Conservation (phyloP, 1,140 invertebrate species). For the Aphaenogaster ashmeadi region DNA sequence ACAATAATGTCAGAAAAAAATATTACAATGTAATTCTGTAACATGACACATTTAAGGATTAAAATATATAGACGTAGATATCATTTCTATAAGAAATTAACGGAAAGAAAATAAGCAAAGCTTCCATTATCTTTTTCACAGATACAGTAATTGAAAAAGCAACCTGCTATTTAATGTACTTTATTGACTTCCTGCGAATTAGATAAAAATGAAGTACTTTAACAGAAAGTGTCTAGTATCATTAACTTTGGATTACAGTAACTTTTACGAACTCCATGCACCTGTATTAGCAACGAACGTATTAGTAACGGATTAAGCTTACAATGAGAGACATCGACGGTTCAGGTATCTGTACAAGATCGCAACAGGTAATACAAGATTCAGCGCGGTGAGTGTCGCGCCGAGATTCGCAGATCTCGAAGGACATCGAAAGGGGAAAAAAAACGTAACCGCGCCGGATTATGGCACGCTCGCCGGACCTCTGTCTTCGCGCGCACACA, state of each 20-base stretch:
- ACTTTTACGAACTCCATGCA: background rate
- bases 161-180: background rate
- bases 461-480: constrained; percentile 27
- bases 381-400: constrained; percentile 65
- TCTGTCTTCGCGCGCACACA: background rate
- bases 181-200: background rate
- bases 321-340: constrained; percentile 42
- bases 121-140: too few relatives aligned
- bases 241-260: constrained; percentile 1
- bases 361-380: constrained; percentile 70
- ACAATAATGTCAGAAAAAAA: too few relatives aligned
- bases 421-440: constrained; percentile 49
- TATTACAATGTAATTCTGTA: too few relatives aligned
- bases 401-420: constrained; percentile 56
- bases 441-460: constrained; percentile 40
- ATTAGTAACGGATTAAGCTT: constrained; percentile 42
- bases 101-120: too few relatives aligned
- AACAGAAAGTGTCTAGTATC: background rate
- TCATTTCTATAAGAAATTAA: too few relatives aligned
- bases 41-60: too few relatives aligned
- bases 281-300: background rate
- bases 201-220: background rate
- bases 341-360: constrained; percentile 49
- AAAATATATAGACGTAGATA: too few relatives aligned
- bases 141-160: background rate